Evolutionary conservation across 2,797 vertebrate genomes (phyloP), one percentile per base, ranked within the genome.

Genomic region (Naso thynnoides): DNA sequence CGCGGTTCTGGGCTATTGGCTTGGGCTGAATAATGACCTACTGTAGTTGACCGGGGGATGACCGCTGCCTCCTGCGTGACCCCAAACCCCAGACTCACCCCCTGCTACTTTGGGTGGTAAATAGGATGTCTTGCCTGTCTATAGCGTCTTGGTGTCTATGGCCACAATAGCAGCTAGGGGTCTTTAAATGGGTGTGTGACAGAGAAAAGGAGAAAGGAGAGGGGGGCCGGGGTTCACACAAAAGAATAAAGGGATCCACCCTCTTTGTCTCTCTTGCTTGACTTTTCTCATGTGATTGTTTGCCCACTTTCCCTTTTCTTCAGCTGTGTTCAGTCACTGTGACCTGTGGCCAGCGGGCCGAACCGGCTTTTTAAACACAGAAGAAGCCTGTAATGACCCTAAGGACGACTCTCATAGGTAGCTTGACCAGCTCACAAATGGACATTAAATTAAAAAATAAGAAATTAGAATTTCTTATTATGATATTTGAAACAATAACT

Each of bases 61-160:
- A 98, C 97, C 96, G 96, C 95, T 97, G 97, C 96, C 97, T 97
- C 94, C 95, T 95, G 91, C 93, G 90, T 97, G 97, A 98, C 97
- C 97, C 96, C 94, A 65, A 90, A 94, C 93, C 93, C 93, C 93
- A 95, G 94, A 95, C 95, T 95, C 91, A 91, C 92, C 93, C 92
- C 94, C 92, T 90, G 92, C 93, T 92, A 90, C 92, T 90, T 86
- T 85, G 89, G 89, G 92, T 93, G 92, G 95, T 95, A 94, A 95
- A 95, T 93, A 95, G 91, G 93, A 94, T 93, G 93, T 94, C 94
- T 93, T 91, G 86, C 89, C 91, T 91, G 92, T 93, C 94, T 92
- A 93, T 90, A 94, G 90, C 85, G 88, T 87, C 91, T 91, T 91
- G 89, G 92, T 92, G 92, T 94, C 93, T 95, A 92, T 92, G 88